These are phyloP conservation scores for Hetaerina americana DNA, from an alignment of 1,140 invertebrate species.

Conservation along the genomic window DNA sequence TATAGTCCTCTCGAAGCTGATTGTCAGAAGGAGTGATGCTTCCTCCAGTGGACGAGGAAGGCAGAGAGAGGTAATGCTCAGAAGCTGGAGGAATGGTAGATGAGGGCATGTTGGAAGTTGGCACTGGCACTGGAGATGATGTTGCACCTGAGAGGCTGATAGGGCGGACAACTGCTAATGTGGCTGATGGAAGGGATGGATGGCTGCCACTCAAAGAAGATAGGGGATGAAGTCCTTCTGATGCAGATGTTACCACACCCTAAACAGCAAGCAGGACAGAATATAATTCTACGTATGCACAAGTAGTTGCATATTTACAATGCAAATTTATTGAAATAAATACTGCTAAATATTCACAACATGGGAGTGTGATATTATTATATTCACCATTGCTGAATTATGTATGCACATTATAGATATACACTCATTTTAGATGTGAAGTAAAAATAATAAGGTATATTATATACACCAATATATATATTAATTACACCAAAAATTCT, in stretches of 20 bases:
- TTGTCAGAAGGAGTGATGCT: constrained; percentile 33
- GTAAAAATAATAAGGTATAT: too few relatives aligned
- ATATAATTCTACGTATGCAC: too few relatives aligned
- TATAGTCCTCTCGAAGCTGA: constrained; percentile 50
- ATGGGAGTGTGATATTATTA: too few relatives aligned
- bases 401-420: too few relatives aligned
- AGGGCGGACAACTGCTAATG: constrained; percentile 28
- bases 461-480: too few relatives aligned
- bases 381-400: too few relatives aligned
- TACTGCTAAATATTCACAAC: too few relatives aligned
- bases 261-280: too few relatives aligned
- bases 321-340: too few relatives aligned
- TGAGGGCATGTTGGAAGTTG: neutral
- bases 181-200: constrained; percentile 26
- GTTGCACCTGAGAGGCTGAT: constrained; percentile 34
- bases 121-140: constrained; percentile 21
- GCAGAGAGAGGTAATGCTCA: constrained; percentile 13
- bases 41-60: neutral
- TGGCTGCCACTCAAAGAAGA: constrained; percentile 29
- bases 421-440: too few relatives aligned
- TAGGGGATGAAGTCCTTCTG: constrained; percentile 13
- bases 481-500: too few relatives aligned
- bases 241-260: neutral
- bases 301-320: too few relatives aligned
- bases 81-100: neutral